Percentiles rank a stretch among this genome's conserved stretches.
phyloP scores from a whole-genome alignment of 2,113 vertebrate genomes.

The Propithecus coquereli region DNA sequence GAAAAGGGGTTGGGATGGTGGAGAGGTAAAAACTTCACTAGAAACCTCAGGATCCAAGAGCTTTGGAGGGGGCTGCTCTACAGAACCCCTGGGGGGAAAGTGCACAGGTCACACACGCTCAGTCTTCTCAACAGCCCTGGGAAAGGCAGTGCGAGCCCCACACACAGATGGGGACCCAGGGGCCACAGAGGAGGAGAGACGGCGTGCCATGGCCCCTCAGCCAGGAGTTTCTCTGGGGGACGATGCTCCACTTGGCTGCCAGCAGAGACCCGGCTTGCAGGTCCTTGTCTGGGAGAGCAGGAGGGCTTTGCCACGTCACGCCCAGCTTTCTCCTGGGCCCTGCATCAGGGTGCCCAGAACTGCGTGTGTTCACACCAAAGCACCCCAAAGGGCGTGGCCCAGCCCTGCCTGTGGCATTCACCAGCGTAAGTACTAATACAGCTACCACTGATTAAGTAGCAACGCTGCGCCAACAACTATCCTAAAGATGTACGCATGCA shows the following conservation, averaged over 20 bases:
- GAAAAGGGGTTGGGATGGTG: background rate
- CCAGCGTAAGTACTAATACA: background rate
- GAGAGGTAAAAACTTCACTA: background rate
- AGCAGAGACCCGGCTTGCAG: background rate
- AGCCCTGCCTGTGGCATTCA: background rate
- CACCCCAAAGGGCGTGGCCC: fast-evolving
- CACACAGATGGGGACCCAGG: fast-evolving
- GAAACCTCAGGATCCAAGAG: background rate
- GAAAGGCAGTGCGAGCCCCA: background rate
- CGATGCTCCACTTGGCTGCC: background rate
- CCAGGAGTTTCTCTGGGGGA: too few species aligned
- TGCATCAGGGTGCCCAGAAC: background rate
- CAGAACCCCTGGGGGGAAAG: background rate
- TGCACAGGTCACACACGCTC: background rate
- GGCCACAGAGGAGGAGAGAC: background rate
- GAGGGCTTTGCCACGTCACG: fast-evolving
- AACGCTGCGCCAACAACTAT: background rate
- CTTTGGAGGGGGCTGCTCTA: background rate
- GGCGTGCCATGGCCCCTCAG: fast-evolving
- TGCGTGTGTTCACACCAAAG: fast-evolving
- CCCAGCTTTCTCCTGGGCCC: background rate
- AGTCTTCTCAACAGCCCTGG: too few species aligned
- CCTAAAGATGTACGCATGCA: background rate
- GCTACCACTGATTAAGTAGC: background rate
- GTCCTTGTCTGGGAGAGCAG: background rate